These are phyloP conservation scores for Sula dactylatra DNA, from an alignment of 2,113 vertebrate species.

Conservation along the genomic window DNA sequence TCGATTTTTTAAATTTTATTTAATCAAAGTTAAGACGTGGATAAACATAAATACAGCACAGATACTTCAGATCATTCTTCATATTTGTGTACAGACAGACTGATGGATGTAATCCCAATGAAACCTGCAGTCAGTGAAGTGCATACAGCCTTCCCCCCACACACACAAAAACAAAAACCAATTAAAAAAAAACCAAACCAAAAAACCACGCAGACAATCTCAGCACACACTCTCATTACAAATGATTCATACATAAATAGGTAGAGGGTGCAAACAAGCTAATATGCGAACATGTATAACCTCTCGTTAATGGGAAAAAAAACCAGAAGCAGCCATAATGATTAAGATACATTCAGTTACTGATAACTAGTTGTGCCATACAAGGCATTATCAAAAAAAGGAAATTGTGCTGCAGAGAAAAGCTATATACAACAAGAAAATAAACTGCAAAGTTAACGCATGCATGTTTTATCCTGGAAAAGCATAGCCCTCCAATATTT, in stretches of 20 bases:
- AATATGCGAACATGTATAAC: conserved; percentile 75
- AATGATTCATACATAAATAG: conserved; percentile 82
- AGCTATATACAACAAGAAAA: conserved; percentile 79
- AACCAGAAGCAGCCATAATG: conserved; percentile 77
- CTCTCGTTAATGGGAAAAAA: conserved; percentile 74
- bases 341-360: conserved; percentile 83
- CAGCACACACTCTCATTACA: conserved; percentile 73
- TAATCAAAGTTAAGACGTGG: conserved; percentile 82
- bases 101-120: conserved; percentile 73
- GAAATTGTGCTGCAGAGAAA: conserved; percentile 80
- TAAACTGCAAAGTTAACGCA: conserved; percentile 77
- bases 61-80: conserved; percentile 81
- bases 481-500: conserved; percentile 76
- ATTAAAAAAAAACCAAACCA: not conserved
- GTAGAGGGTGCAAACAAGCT: conserved; percentile 79
- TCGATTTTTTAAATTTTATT: conserved; percentile 74
- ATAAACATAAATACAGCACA: conserved; percentile 87
- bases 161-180: conserved; percentile 45
- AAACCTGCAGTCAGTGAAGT: conserved; percentile 74
- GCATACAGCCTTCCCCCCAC: conserved; percentile 70
- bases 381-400: conserved; percentile 68
- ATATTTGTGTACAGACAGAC: conserved; percentile 77
- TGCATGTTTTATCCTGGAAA: conserved; percentile 80
- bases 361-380: conserved; percentile 75
- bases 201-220: conserved; percentile 65